phyloP scores from a whole-genome alignment of 2,888 invertebrate genomes.

The Philhelius pedissequus region DNA sequence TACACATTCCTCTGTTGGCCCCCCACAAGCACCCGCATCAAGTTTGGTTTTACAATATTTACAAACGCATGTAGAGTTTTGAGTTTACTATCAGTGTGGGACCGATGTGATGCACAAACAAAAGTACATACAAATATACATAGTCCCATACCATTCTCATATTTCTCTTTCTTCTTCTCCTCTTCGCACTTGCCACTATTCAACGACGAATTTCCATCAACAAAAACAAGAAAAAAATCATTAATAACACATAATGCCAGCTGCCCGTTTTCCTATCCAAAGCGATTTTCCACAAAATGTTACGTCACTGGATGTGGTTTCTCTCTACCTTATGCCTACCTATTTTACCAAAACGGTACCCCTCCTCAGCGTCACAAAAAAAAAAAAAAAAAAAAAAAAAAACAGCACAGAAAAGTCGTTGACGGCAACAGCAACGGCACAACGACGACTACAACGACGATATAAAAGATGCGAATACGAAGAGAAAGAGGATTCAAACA shows the following conservation, averaged over 20 bases:
- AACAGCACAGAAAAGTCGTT: slow-evolving; percentile 3
- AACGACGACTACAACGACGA: slow-evolving; percentile 8
- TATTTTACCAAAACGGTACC: not conserved
- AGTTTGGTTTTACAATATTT: not conserved
- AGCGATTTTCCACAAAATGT: slow-evolving; percentile 53
- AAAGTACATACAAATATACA: slow-evolving; percentile 13
- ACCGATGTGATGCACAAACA: slow-evolving; percentile 33
- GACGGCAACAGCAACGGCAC: slow-evolving; percentile 2
- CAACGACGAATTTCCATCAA: not conserved
- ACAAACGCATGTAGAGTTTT: slow-evolving; percentile 50
- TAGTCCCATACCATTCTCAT: slow-evolving; percentile 29
- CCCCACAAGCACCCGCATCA: not conserved
- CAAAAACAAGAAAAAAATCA: slow-evolving; percentile 1
- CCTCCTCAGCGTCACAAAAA: not conserved
- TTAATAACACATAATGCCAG: slow-evolving; percentile 39
- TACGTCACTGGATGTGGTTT: slow-evolving; percentile 63
- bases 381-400: slow-evolving; percentile 11
- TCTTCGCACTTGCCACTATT: not conserved
- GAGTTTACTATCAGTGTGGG: slow-evolving; percentile 49
- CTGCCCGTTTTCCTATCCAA: slow-evolving; percentile 50
- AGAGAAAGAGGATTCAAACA: slow-evolving; percentile 46
- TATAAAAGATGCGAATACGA: slow-evolving; percentile 57
- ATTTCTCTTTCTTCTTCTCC: slow-evolving; percentile 16
- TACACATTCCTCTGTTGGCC: not conserved
- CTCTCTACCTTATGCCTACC: too few species aligned